Base-by-base conservation (phyloP, 2,888 invertebrate species). In the Cryptocheilus praepositus region DNA sequence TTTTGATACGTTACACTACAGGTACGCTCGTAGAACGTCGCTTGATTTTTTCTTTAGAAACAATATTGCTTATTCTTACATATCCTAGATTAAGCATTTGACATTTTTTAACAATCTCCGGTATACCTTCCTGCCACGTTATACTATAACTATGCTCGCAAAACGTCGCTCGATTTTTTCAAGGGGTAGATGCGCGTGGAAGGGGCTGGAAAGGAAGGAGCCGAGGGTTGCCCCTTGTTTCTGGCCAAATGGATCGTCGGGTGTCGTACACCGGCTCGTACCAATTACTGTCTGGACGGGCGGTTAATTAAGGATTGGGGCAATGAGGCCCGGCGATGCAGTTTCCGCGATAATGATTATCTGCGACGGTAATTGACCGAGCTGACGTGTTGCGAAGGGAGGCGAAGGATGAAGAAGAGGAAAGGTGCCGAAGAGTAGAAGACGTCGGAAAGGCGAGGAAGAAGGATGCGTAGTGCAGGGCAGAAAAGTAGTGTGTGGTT, bases 241-340 rank as follows among this genome's bases (percentile, higher is more conserved):
- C 49, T 49, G 16, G 11, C 11, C 49, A 22, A 53, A 79, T 77
- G 77, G 78, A 80, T 74, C 4, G 36, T 36, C 77, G 76, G 68
- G 66, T 69, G 76, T 74, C 70, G 78, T 79, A 77, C 74, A 78
- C 71, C 79, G 77, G 75, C 67, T 74, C 77, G 76, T 81, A 78
- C 81, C 84, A 84, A 85, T 85, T 85, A 85, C 75, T 81, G 83
- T 82, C 81, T 76, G 80, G 77, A 36, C 75, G 68, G 81, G 74
- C 72, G 78, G 84, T 84, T 85, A 85, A 85, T 85, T 85, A 85
- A 84, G 82, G 84, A 85, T 84, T 82, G 83, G 81, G 83, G 83
- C 85, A 85, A 85, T 82, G 85, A 84, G 85, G 83, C 83, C 78
- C 76, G 68, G 76, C 83, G 81, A 84, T 84, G 83, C 71, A 81